Base-by-base conservation (phyloP, 1,140 invertebrate genomes). In the Drosophila asahinai region DNA sequence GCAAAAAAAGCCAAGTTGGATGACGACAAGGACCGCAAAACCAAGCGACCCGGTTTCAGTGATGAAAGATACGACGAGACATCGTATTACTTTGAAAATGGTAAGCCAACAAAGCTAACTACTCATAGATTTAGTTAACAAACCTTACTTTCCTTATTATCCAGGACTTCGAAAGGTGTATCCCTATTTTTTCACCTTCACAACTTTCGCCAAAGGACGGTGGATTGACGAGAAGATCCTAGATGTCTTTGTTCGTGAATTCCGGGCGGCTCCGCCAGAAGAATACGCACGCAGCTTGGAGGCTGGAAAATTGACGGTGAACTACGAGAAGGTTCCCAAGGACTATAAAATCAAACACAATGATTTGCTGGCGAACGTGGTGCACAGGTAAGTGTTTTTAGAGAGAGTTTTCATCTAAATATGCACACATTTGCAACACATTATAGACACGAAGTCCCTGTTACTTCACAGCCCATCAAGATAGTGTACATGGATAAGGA, bases 121-220 rank as follows among this genome's bases (percentile, higher is more conserved):
- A 40, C 22, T 30, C 1, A 11, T 2, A 2, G 1, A 36, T 15
- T 47, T 15, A 45, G 14, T 42, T 7, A 25, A 22, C 19, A 36
- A 48, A 22, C 9, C n/a, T 5, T 22, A 6, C 5, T 57, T 11
- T 2, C 14, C 0, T 14, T 25, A 40, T 66, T 25, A 0, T 0
- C 5, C 94, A 99, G 98, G 98, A 79, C 95, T 99, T 60, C 95
- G 99, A 64, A 99, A 99, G 95, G 98, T 99, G 0, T 98, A 99
- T 93, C 99, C 99, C 0, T 99, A 99, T 94, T 98, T 98, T 93
- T 99, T 98, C 94, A 98, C 97, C 14, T 99, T 99, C 94, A 98
- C 97, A 51, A 98, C 98, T 11, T 98, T 98, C 94, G 98, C 97
- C 14, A 99, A 99, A 94, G 98, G 98, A 1, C 95, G 99, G 75